Evolutionary conservation across 1,140 invertebrate genomes (phyloP), one percentile per base, ranked within the genome.

Genomic region (Coboldia fuscipes): DNA sequence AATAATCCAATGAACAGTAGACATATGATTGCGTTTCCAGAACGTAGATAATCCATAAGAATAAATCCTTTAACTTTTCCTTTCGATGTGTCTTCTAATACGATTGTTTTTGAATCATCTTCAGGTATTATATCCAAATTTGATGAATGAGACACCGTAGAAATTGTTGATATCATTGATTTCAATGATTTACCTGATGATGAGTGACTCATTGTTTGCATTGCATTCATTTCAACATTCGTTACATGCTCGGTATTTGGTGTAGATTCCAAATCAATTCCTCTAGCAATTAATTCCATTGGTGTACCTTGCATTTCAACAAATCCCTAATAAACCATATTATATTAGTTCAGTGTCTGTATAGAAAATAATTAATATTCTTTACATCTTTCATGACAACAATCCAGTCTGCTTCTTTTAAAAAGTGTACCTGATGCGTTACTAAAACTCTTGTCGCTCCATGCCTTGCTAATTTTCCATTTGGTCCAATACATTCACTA

Each of bases 361-460:
- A 24, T 8, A 8, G 7, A 8, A 24, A 24, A n/a, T 7, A 7
- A 8, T 6, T 13, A 14, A 13, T 9, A 13, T 7, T 7, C 5
- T 13, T 33, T 33, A 34, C 33, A 51, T 75, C 67, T 50, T 76
- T 72, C n/a, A 83, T 42, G 2, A 82, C 54, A 12, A 75, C 40
- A 31, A 78, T 69, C 35, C 63, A 48, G 43, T 76, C 66, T 9
- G 72, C 75, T 19, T 65, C 53, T 43, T 70, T 70, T 2, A 84
- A 50, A 45, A 70, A 77, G 42, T 82, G 78, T 18, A 82, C 54
- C 47, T 82, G 77, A 58, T 83, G 77, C 3, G 78, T 83, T 10
- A 81, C 75, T 5, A 83, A 60, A 38, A 83, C 66, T 30, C 70
- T 52, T 0, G 70, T 73, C 45, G 31, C 22, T 9, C 20, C 9